phyloP scores from a whole-genome alignment of 2,113 vertebrate species.

The Cinclus mexicanus region DNA sequence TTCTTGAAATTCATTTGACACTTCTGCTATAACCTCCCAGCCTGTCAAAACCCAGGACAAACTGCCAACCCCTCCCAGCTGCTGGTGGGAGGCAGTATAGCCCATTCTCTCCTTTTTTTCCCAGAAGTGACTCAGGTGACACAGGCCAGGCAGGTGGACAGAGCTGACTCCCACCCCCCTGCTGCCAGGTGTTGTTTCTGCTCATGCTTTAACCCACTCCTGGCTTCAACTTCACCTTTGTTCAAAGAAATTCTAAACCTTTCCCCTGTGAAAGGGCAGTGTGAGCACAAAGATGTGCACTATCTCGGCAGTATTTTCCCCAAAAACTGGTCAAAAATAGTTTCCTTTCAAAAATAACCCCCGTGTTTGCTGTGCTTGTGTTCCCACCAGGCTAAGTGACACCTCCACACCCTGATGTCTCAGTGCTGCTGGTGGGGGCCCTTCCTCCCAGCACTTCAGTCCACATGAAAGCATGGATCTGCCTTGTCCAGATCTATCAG shows the following conservation, averaged over 20 bases:
- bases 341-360: background rate
- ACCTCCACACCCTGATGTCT: accelerated
- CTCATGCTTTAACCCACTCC: background rate
- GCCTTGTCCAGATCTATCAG: background rate
- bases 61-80: background rate
- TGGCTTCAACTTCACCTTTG: background rate
- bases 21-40: background rate
- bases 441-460: background rate
- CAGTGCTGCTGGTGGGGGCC: background rate
- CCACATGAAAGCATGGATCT: background rate
- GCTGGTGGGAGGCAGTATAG: accelerated
- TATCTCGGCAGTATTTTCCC: background rate
- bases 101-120: background rate
- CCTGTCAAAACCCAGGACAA: background rate
- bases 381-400: background rate
- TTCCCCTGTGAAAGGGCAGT: background rate
- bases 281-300: background rate
- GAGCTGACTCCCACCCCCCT: background rate
- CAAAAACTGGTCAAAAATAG: background rate
- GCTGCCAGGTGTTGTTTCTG: background rate
- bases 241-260: background rate
- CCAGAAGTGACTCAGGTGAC: background rate
- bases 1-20: background rate
- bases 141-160: background rate
- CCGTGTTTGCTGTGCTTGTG: background rate